phyloP scores from a whole-genome alignment of 2,113 vertebrate species.

The Peromyscus leucopus region DNA sequence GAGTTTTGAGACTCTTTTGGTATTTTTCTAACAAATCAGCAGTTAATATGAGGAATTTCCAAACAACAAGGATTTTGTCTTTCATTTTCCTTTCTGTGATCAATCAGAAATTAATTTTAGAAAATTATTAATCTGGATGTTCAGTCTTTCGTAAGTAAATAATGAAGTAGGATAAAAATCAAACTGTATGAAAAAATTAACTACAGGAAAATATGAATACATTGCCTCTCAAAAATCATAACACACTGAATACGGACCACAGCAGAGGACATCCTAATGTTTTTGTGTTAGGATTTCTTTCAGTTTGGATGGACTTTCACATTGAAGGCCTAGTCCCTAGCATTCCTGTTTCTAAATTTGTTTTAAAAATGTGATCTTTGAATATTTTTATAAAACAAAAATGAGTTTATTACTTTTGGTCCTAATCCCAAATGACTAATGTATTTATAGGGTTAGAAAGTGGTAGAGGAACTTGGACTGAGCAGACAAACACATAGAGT shows the following conservation, averaged over 20 bases:
- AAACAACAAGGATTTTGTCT: slow-evolving; percentile 15
- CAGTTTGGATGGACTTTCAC: accelerated
- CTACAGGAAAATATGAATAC: not conserved
- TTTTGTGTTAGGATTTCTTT: not conserved
- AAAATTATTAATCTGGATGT: not conserved
- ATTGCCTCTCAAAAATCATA: not conserved
- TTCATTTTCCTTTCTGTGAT: slow-evolving; percentile 50
- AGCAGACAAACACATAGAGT: not conserved
- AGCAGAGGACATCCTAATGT: not conserved
- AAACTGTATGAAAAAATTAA: not conserved
- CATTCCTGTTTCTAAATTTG: not conserved
- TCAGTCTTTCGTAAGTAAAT: not conserved
- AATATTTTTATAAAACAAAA: not conserved
- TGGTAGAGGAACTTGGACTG: not conserved
- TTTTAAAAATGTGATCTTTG: not conserved
- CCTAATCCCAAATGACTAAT: not conserved
- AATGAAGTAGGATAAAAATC: not conserved
- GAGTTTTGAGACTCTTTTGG: slow-evolving; percentile 71
- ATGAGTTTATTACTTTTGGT: not conserved
- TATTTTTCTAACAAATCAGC: slow-evolving; percentile 73
- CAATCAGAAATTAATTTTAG: slow-evolving; percentile 31
- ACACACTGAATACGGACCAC: accelerated
- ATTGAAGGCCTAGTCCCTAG: not conserved
- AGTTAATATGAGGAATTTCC: slow-evolving; percentile 32
- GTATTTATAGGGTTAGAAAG: not conserved